Base-by-base conservation (phyloP, 2,888 invertebrate genomes). In the Biston betularia region DNA sequence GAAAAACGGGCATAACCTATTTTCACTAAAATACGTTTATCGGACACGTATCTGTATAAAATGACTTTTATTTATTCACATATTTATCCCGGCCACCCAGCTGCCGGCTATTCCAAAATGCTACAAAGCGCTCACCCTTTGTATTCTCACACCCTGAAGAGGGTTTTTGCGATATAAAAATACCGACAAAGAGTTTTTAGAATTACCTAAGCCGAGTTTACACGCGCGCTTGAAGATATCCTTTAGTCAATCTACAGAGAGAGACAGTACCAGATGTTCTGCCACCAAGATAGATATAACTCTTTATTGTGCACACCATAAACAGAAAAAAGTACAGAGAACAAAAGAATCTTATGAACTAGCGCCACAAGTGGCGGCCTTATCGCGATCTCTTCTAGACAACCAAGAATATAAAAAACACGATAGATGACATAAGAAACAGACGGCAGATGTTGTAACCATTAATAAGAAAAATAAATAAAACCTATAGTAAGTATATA, bases 111-210 rank as follows among this genome's bases (percentile, higher is more conserved):
- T 48, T 53, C 68, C 42, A 14, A 68, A 68, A 55, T 40, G 57
- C 56, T 68, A 68, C 68, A 63, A 72, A 72, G 68, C 68, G 61
- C 56, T 59, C 58, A 52, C 48, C 64, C 63, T 68, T 63, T 61
- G 66, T 63, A 33, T 40, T 42, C 24, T 40, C 63, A 34, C 44
- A 54, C 61, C 49, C 38, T 67, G 67, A 65, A 67, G 68, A 72
- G 68, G 70, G 68, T 69, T 66, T 55, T 68, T 52, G 68, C 62
- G 55, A 66, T 52, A 67, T 69, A 62, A 55, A 68, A 70, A 68
- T 63, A 70, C 64, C 65, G 63, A 64, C 66, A 70, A 70, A 72
- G 64, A 68, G 68, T 53, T 68, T 63, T 68, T 63, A 63, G 60
- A 68, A 66, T 59, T 67, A 68, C 63, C 57, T 35, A 62, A 46